These are phyloP conservation scores for Poecilia velifera DNA, from an alignment of 2,797 vertebrate genomes.

Conservation along the genomic window DNA sequence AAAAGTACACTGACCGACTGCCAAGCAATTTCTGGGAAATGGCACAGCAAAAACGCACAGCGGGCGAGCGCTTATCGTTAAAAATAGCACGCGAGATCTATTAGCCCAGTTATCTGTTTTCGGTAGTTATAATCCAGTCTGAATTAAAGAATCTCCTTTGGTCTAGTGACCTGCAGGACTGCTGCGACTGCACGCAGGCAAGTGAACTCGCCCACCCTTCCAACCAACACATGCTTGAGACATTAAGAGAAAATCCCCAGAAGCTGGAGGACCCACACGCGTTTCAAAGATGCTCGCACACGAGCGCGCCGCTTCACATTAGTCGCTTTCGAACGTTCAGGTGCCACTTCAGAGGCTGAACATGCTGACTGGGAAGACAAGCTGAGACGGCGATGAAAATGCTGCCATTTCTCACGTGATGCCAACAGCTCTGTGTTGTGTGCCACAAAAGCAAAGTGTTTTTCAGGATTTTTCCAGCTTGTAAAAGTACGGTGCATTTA, in stretches of 20 bases:
- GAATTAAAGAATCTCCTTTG: neutral
- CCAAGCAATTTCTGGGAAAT: conserved; percentile 53
- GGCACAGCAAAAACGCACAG: neutral
- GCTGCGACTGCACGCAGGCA: neutral
- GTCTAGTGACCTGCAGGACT: conserved; percentile 11
- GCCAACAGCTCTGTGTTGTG: conserved; percentile 32
- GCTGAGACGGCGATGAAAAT: conserved; percentile 28
- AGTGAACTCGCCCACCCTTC: neutral
- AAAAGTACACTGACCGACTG: conserved; percentile 22
- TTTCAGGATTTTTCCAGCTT: conserved; percentile 18
- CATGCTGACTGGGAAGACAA: conserved; percentile 49
- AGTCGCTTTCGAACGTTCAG: conserved; percentile 61
- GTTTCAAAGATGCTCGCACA: conserved; percentile 3
- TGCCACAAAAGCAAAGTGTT: conserved; percentile 19
- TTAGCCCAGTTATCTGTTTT: conserved; percentile 19
- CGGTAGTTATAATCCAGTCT: conserved; percentile 7
- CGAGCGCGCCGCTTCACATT: conserved; percentile 14
- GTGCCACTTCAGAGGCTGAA: conserved; percentile 38
- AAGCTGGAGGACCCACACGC: neutral
- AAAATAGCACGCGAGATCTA: conserved; percentile 39
- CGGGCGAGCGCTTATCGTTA: conserved; percentile 29
- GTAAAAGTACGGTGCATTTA: neutral
- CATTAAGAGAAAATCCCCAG: conserved; percentile 3
- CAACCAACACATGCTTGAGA: conserved; percentile 2
- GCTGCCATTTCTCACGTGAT: conserved; percentile 24